A percentile compares a stretch with the other conserved stretches of the same genome.
phyloP scores from a whole-genome alignment of 1,140 invertebrate species.

The Rhopalosiphum maidis region DNA sequence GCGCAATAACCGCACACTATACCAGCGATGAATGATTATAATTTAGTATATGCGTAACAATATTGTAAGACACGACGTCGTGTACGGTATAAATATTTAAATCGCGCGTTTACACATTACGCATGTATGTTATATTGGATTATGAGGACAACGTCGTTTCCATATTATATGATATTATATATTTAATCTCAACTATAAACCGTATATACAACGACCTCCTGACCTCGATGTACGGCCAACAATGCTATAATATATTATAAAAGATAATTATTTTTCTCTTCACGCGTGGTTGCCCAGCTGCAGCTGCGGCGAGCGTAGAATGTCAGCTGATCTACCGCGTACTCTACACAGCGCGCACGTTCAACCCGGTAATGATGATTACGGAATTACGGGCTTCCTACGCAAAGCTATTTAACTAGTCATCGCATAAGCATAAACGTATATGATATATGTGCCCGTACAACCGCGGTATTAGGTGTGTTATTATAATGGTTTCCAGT shows the following conservation, averaged over 20 bases:
- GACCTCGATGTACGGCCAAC: too few species aligned
- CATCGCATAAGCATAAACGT: neutral
- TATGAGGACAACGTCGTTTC: too few species aligned
- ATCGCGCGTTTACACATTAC: too few species aligned
- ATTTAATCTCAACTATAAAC: too few species aligned
- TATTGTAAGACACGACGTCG: too few species aligned
- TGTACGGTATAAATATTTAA: too few species aligned
- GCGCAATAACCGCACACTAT: too few species aligned
- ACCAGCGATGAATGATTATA: too few species aligned
- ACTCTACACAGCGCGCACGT: neutral
- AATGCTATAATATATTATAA: neutral
- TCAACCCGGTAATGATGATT: neutral
- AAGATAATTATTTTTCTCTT: neutral
- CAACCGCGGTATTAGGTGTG: neutral
- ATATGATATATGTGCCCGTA: neutral
- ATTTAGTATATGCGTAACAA: too few species aligned
- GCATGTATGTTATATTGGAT: too few species aligned
- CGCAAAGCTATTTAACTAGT: neutral
- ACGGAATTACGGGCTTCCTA: neutral
- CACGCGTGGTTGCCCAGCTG: neutral
- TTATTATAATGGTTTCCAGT: neutral
- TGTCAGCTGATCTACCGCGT: neutral
- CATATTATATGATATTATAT: too few species aligned
- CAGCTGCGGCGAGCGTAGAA: neutral
- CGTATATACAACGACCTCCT: too few species aligned